Evolutionary conservation across 1,140 invertebrate genomes (phyloP), one percentile per base, ranked within the genome.

Genomic region (Dreissena rostriformis): DNA sequence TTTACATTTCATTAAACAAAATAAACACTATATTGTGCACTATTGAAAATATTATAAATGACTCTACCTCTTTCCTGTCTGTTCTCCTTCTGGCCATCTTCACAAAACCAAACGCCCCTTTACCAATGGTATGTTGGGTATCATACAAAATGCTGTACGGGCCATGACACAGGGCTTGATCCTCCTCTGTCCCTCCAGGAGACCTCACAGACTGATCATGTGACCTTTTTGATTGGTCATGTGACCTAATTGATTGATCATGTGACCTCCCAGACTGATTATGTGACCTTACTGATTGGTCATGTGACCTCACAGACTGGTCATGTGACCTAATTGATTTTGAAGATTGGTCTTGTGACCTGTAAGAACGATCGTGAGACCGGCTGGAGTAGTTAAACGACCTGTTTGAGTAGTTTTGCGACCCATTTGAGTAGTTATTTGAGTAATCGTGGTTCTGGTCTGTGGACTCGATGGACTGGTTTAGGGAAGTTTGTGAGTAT

Each of bases 21-120:
- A 10, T 11, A 74, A 52, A n/a, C n/a, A n/a, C n/a, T n/a, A n/a
- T n/a, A n/a, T n/a, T n/a, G n/a, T n/a, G n/a, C n/a, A n/a, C n/a
- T 49, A 26, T 19, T 22, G 49, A 1, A 71, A 74, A 63, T 61
- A 28, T 39, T 75, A 39, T 5, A 39, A 39, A 39, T 39, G 39
- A 8, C 55, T 86, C 86, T 91, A 94, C 94, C 91, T 96, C 91
- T 66, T 96, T 88, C 0, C 94, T 93, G 91, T 96, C 96, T 0
- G 93, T 92, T 75, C 95, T 95, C 22, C 96, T 92, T 87, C 94
- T 95, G 19, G 95, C 95, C 93, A 96, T 94, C 88, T 96, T 96
- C 0, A 96, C 96, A 89, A 95, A 96, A 0, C 96, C 96, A 93
- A 96, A 97, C 4, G 96, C 96, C 49, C 96, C 96, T 92, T 96